Base-by-base conservation (phyloP, 2,113 vertebrate species). In the Aptenodytes forsteri region DNA sequence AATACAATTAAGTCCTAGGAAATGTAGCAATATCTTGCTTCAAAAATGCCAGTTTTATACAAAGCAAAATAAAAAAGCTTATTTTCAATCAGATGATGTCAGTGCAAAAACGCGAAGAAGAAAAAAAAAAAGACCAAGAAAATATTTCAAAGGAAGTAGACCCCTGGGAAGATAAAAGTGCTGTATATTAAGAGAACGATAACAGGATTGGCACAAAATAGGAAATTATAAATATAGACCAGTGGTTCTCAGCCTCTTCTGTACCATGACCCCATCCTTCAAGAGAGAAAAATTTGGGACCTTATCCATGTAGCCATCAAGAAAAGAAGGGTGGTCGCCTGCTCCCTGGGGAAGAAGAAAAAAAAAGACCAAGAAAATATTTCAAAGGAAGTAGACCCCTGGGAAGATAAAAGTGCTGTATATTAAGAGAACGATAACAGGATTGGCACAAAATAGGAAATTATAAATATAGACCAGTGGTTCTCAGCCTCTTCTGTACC, bases 181-280 rank as follows among this genome's bases (percentile, higher is more conserved):
- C 50, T 70, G 54, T 65, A 46, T 65, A 87, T 77, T 64, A 87
- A 58, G 10, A 85, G 55, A 91, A 85, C 0, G 4, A 87, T 69
- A 96, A 94, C 56, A 93, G 32, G 19, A 62, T 42, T 96, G 87
- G 84, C 89, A 96, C 27, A 64, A 95, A 91, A 91, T 34, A 58
- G 21, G 26, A 80, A 87, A 90, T 90, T 76, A 70, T 62, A 96
- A 94, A 91, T 93, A 96, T 14, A 96, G 71, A 87, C 40, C 54
- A 73, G 70, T 66, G 70, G n/a, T 93, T 97, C 78, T 97, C 93
- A 95, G 77, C 46, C 54, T 86, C 29, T 77, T 80, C 73, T 65
- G 17, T 46, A 65, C 30, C 70, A 54, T 5, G 61, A 87, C 61
- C 69, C 81, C 81, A 77, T 49, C 82, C 8, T 77, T 85, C 29